Evolutionary conservation across 2,888 invertebrate species (phyloP).

Genomic region (Ormyrus thymus): DNA sequence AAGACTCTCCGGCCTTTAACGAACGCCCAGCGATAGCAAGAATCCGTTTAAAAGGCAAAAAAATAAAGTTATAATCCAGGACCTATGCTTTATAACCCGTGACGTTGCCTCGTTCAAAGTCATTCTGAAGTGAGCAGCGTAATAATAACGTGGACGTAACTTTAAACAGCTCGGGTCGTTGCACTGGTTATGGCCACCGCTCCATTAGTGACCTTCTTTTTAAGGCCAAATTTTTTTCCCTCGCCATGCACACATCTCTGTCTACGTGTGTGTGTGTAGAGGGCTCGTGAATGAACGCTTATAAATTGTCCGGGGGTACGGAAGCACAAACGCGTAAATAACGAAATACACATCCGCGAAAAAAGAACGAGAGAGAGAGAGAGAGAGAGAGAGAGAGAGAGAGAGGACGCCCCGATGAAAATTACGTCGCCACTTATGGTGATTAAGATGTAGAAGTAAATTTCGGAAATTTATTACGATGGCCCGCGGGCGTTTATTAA

Average conservation of each 20-base stretch:
- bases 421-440: constrained; percentile 49
- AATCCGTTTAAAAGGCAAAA: constrained; percentile 9
- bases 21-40: constrained; percentile 2
- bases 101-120: constrained; percentile 10
- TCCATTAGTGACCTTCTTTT: constrained; percentile 45
- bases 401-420: not conserved
- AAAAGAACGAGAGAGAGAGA: not conserved
- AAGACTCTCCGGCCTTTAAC: not conserved
- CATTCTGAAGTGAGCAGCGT: constrained; percentile 9
- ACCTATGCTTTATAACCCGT: constrained; percentile 34
- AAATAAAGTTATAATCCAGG: not conserved
- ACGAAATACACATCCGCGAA: constrained; percentile 7
- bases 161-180: constrained; percentile 36
- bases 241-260: not conserved
- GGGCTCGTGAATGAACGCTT: not conserved
- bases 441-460: constrained; percentile 47
- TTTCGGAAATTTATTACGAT: constrained; percentile 34
- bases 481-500: constrained; percentile 23
- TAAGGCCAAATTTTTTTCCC: constrained; percentile 4
- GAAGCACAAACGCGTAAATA: constrained; percentile 46
- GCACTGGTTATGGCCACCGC: constrained; percentile 25
- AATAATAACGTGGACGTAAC: constrained; percentile 43
- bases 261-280: not conserved
- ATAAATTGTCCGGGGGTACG: constrained; percentile 25
- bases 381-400: no score